phyloP scores from a whole-genome alignment of 2,888 invertebrate species.

The Loripinus fragilis region DNA sequence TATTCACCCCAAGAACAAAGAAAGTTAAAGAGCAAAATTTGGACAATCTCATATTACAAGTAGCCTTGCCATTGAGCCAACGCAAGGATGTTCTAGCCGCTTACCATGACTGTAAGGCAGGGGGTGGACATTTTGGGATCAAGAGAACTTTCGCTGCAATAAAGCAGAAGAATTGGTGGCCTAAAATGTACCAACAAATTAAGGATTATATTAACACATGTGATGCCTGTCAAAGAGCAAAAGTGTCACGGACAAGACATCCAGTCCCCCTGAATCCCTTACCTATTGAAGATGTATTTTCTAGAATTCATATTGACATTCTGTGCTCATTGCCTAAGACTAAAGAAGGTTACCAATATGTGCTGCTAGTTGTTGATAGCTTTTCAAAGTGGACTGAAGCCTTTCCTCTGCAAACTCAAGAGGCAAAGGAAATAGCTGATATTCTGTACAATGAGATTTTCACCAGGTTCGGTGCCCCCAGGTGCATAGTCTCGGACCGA shows the following conservation, averaged over 20 bases:
- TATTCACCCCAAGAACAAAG: constrained; percentile 12
- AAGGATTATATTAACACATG: constrained; percentile 45
- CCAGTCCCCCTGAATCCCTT: constrained; percentile 38
- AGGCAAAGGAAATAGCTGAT: constrained; percentile 48
- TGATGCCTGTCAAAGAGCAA: constrained; percentile 48
- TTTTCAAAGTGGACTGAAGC: constrained; percentile 55
- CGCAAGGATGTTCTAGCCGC: constrained; percentile 4
- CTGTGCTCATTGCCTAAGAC: constrained; percentile 42
- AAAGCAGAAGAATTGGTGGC: constrained; percentile 42
- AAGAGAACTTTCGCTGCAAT: constrained; percentile 32
- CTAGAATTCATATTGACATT: constrained; percentile 51
- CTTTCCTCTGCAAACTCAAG: constrained; percentile 49
- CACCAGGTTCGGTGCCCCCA: constrained; percentile 53
- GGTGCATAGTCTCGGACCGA: constrained; percentile 46
- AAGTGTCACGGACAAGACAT: constrained; percentile 15
- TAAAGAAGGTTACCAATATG: constrained; percentile 43
- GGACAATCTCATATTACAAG: constrained; percentile 35
- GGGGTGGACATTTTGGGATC: constrained; percentile 35
- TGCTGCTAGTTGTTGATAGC: constrained; percentile 46
- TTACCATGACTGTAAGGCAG: constrained; percentile 44
- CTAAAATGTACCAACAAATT: constrained; percentile 48
- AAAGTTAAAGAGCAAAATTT: constrained; percentile 7
- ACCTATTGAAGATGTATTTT: constrained; percentile 36
- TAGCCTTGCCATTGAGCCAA: constrained; percentile 33
- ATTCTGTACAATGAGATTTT: constrained; percentile 53